These are phyloP conservation scores for Charaxes varanes DNA, from an alignment of 1,140 invertebrate species.

Conservation along the genomic window DNA sequence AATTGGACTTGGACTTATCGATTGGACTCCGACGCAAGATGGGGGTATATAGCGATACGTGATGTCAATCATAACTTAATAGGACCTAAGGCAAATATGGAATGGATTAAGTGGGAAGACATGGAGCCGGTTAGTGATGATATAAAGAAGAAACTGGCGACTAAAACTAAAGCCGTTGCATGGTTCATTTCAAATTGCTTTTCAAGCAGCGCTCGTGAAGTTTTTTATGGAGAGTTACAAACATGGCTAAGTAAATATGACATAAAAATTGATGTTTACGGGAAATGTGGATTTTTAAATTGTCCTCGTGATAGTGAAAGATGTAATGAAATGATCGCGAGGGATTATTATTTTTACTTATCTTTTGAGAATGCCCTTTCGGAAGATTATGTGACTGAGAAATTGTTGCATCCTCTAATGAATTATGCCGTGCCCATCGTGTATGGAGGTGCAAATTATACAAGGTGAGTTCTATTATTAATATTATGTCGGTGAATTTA, in stretches of 20 bases:
- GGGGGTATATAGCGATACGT: conserved; percentile 45
- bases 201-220: conserved; percentile 69
- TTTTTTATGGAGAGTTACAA: conserved; percentile 75
- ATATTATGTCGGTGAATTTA: conserved; percentile 1
- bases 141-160: conserved; percentile 39
- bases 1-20: conserved; percentile 81
- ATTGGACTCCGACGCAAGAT: conserved; percentile 73
- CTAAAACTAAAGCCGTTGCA: conserved; percentile 66
- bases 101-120: conserved; percentile 41
- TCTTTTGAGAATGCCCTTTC: conserved; percentile 80
- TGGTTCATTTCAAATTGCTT: conserved; percentile 82
- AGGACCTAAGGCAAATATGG: conserved; percentile 38
- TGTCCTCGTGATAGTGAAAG: conserved; percentile 36
- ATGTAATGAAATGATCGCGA: conserved; percentile 58
- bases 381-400: conserved; percentile 79
- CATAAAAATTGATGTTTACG: conserved; percentile 79
- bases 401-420: conserved; percentile 72
- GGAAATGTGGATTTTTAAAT: conserved; percentile 72
- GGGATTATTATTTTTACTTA: conserved; percentile 80
- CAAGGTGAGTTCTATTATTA: conserved; percentile 25
- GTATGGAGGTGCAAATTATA: conserved; percentile 66
- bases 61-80: conserved; percentile 37
- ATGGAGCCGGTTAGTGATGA: conserved; percentile 39
- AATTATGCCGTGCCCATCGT: conserved; percentile 73
- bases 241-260: conserved; percentile 61